Evolutionary conservation across 92 coral and sea anemone species (phyloP).

Genomic region (Porites rus): DNA sequence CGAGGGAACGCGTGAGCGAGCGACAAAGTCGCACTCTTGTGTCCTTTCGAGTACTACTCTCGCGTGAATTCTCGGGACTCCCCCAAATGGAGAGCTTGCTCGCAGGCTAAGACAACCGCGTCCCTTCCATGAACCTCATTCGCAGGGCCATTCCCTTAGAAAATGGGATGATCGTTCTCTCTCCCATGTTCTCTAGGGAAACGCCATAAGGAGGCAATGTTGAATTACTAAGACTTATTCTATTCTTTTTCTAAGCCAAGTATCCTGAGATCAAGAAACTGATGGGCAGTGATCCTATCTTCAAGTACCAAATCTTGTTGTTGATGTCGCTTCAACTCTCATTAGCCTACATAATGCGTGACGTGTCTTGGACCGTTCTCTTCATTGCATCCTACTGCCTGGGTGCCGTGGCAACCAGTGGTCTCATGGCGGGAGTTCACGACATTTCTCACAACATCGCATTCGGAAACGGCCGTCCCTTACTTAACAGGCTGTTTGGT

Average conservation of each 20-base stretch:
- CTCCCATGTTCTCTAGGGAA: too few relatives aligned
- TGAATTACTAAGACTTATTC: too few relatives aligned
- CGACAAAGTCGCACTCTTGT: too few relatives aligned
- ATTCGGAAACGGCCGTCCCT: conserved; percentile 63
- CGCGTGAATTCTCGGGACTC: too few relatives aligned
- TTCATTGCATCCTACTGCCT: conserved; percentile 45
- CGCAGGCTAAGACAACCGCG: too few relatives aligned
- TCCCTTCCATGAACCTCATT: too few relatives aligned
- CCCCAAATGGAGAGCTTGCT: too few relatives aligned
- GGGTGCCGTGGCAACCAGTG: conserved; percentile 58
- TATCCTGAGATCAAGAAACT: conserved; percentile 72
- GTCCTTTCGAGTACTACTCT: too few relatives aligned
- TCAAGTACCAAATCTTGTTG: conserved; percentile 58
- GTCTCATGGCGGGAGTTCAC: conserved; percentile 59
- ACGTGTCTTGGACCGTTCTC: conserved; percentile 51
- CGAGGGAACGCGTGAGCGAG: too few relatives aligned
- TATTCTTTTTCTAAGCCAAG: conserved; percentile 32
- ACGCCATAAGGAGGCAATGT: too few relatives aligned
- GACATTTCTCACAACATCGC: conserved; percentile 72
- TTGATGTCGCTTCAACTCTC: conserved; percentile 48
- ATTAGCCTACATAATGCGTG: conserved; percentile 42
- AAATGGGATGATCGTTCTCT: too few relatives aligned
- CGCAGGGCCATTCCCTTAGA: too few relatives aligned
- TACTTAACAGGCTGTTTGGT: conserved; percentile 58
- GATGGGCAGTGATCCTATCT: conserved; percentile 68